Base-by-base conservation (phyloP, 2,888 invertebrate genomes). In the Hyppa rectilinea region DNA sequence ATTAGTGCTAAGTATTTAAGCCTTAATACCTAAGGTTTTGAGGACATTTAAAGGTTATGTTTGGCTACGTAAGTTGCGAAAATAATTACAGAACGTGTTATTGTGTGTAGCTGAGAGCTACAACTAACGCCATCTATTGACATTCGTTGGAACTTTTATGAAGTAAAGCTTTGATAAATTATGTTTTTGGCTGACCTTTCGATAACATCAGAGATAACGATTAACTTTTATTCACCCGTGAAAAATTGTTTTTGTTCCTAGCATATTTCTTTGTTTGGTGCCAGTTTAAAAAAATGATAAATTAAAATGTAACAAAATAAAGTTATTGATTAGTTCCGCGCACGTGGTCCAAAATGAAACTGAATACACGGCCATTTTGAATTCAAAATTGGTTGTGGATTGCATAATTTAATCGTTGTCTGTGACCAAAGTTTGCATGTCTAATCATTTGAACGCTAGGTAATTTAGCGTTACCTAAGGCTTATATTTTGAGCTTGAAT, bases 111-210 rank as follows among this genome's bases (percentile, higher is more conserved):
- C n/a, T 75, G 47, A 26, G 2, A 20, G 29, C 29, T 12, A 12
- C 67, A 2, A 58, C 65, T 72, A 73, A 31, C 86, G 80, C 86
- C 84, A 85, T 82, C 84, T 84, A 23, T 75, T 71, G 26, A 2
- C 14, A 14, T 20, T 29, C 29, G 17, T 4, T 29, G 6, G 72
- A 74, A 85, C 67, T 74, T 52, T 5, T 62, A 61, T 36, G 20
- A 55, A 49, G 49, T 52, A 10, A 40, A 77, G 77, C 77, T 76
- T 80, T 62, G 9, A 20, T 55, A 38, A n/a, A 34, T 50, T 65
- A 31, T 47, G 10, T 17, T 56, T 58, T 78, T 17, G 10, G 14
- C 55, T 65, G 59, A 65, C 59, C 65, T 75, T 75, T 60, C 23
- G 47, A 47, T 80, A 43, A 20, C 43, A 73, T 63, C 36, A 36